phyloP scores from a whole-genome alignment of 2,113 vertebrate genomes.

The Xenus cinereus region DNA sequence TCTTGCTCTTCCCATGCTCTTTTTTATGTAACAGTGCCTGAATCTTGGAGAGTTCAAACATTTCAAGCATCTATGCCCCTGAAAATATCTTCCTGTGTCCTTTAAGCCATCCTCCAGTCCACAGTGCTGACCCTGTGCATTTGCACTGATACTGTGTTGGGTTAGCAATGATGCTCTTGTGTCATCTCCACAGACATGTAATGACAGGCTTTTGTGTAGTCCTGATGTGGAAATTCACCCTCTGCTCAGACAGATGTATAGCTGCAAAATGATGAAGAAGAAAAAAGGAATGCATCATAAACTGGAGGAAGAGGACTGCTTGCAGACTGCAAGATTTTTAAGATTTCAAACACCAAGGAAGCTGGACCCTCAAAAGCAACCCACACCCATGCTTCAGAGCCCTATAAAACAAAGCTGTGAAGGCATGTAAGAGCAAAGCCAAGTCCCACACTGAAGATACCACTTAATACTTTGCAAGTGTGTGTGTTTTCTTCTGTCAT shows the following conservation, averaged over 20 bases:
- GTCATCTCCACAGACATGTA: neutral
- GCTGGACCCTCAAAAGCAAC: neutral
- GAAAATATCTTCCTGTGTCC: neutral
- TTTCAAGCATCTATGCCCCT: neutral
- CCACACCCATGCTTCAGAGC: neutral
- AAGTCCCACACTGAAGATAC: neutral
- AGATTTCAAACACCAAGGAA: neutral
- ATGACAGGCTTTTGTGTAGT: neutral
- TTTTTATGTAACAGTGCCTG: neutral
- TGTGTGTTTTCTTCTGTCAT: neutral
- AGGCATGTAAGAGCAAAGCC: neutral
- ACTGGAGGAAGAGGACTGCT: neutral
- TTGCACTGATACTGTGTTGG: neutral
- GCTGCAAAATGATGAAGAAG: neutral
- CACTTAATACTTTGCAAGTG: constrained; percentile 5
- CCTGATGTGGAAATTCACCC: neutral
- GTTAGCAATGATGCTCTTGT: neutral
- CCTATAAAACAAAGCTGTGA: neutral
- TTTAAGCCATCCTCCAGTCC: neutral
- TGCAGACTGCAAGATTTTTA: neutral
- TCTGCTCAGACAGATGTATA: neutral
- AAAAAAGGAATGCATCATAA: neutral
- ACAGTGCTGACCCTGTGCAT: neutral
- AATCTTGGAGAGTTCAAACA: neutral
- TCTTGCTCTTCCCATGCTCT: neutral